Percentiles rank a stretch among this genome's conserved stretches.
phyloP scores from a whole-genome alignment of 2,888 invertebrate species.

The Spodoptera littoralis region DNA sequence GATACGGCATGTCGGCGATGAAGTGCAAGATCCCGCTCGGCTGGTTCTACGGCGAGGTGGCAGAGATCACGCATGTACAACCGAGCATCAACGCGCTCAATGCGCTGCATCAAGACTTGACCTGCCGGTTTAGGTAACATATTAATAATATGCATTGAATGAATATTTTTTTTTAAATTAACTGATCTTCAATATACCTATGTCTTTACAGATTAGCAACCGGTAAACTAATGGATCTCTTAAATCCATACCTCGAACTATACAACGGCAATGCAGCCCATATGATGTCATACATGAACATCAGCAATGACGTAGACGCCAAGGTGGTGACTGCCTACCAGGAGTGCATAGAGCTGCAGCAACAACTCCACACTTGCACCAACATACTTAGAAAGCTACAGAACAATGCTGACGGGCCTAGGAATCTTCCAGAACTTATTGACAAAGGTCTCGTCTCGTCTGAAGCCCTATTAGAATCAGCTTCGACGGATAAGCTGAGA shows the following conservation, averaged over 20 bases:
- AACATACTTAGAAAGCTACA: constrained; percentile 93
- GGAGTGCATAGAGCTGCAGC: constrained; percentile 96
- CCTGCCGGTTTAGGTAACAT: constrained; percentile 81
- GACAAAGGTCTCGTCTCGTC: constrained; percentile 74
- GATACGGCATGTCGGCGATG: constrained; percentile 97
- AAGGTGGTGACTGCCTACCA: constrained; percentile 85
- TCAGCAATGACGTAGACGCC: constrained; percentile 90
- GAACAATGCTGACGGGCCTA: constrained; percentile 82
- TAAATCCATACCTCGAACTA: constrained; percentile 93
- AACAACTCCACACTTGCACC: constrained; percentile 95
- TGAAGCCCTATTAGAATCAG: constrained; percentile 86
- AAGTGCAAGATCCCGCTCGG: constrained; percentile 97
- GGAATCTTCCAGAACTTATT: constrained; percentile 72
- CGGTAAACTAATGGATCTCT: constrained; percentile 93
- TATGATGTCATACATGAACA: constrained; percentile 94
- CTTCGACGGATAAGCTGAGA: constrained; percentile 95
- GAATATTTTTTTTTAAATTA: too few relatives aligned
- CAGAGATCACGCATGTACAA: constrained; percentile 91
- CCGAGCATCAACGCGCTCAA: constrained; percentile 82
- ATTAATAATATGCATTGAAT: not conserved
- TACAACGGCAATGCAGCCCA: constrained; percentile 95
- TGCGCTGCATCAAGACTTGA: constrained; percentile 81
- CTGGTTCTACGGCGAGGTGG: constrained; percentile 97
- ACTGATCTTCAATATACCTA: too few relatives aligned
- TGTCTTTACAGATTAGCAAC: constrained; percentile 93